Evolutionary conservation across 2,888 invertebrate genomes (phyloP).

Genomic region (Ormyrus rosae): DNA sequence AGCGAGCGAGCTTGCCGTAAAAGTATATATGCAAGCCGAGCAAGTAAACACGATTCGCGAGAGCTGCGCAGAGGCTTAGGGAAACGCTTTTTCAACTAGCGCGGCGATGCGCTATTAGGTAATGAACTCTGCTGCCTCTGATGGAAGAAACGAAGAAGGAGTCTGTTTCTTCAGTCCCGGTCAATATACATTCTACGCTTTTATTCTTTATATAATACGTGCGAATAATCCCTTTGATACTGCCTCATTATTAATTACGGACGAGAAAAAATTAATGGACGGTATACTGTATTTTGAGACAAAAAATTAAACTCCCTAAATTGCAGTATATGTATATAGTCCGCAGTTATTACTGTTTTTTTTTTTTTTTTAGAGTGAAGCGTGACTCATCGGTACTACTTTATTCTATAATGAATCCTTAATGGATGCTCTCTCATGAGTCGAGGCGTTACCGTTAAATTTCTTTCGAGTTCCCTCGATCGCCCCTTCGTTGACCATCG

Average conservation of each 20-base stretch:
- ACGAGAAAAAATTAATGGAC: conserved; percentile 12
- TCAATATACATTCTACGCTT: too few species aligned
- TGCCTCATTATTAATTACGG: background rate
- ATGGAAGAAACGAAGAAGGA: background rate
- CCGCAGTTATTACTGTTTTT: conserved; percentile 37
- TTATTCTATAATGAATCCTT: conserved; percentile 55
- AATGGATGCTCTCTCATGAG: conserved; percentile 45
- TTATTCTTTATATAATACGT: too few species aligned
- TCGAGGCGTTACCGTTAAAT: conserved; percentile 56
- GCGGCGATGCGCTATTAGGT: background rate
- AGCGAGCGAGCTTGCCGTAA: background rate
- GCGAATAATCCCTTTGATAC: too few species aligned
- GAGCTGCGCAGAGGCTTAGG: background rate
- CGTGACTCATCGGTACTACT: conserved; percentile 47
- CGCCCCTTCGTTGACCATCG: conserved; percentile 29
- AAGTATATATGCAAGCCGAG: background rate
- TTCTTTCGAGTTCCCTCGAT: conserved; percentile 42
- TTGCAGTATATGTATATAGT: conserved; percentile 24
- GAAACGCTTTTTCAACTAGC: background rate
- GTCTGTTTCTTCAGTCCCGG: too few species aligned
- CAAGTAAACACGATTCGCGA: background rate
- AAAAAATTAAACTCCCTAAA: conserved; percentile 23
- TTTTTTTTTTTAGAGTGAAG: conserved; percentile 8
- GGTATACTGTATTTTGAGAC: background rate
- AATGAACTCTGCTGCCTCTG: background rate